phyloP scores from a whole-genome alignment of 2,797 vertebrate species.

The Hydrocynus forskahlii region DNA sequence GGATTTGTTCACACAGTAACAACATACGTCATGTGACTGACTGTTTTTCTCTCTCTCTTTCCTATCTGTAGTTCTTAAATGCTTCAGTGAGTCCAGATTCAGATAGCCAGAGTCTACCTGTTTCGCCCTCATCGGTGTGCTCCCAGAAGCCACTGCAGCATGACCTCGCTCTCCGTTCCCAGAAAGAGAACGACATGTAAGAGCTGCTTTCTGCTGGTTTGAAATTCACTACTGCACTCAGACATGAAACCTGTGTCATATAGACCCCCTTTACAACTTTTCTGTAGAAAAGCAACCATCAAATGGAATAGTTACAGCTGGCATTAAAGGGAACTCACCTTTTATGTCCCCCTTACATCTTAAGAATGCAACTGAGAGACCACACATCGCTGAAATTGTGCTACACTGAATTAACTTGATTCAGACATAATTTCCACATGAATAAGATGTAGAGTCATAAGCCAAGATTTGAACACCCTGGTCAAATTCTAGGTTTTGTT shows the following conservation, averaged over 20 bases:
- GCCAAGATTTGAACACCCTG: too few species aligned
- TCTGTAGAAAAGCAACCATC: background rate
- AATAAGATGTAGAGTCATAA: background rate
- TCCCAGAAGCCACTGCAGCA: slow-evolving; percentile 85
- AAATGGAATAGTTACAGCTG: background rate
- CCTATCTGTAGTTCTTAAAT: slow-evolving; percentile 87
- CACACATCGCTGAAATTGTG: too few species aligned
- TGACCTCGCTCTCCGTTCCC: slow-evolving; percentile 82
- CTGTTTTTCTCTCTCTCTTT: slow-evolving; percentile 35
- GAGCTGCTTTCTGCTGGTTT: slow-evolving; percentile 50
- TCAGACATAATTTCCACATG: background rate
- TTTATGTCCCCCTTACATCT: background rate
- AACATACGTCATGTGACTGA: slow-evolving; percentile 18
- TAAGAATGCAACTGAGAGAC: background rate
- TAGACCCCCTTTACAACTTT: background rate
- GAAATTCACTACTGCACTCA: background rate
- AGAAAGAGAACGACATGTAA: slow-evolving; percentile 93
- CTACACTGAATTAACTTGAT: too few species aligned
- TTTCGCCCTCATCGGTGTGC: slow-evolving; percentile 83
- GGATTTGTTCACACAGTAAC: too few species aligned
- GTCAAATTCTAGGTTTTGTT: too few species aligned
- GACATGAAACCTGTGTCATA: background rate
- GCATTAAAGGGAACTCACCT: background rate
- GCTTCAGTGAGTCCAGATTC: slow-evolving; percentile 86
- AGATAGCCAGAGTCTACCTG: slow-evolving; percentile 81